Base-by-base conservation (phyloP, 2,888 invertebrate species). In the Ferdinandea cuprea region DNA sequence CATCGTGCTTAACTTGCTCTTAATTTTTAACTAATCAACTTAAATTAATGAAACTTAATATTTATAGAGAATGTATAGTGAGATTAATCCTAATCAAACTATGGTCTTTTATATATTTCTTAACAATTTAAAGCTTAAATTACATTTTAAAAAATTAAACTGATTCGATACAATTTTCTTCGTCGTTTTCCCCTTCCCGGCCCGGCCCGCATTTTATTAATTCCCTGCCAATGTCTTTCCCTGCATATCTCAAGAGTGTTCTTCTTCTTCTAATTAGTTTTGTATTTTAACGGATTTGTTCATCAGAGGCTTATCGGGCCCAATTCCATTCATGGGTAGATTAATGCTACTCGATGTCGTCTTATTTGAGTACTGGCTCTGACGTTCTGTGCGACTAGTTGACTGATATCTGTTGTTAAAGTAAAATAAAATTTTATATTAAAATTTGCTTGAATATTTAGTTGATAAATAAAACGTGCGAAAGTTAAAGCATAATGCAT, bases 361-460 rank as follows among this genome's bases (percentile, higher is more conserved):
- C 86, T 90, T 90, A 7, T 88, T 90, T 74, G 90, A 90, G 85
- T 89, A 90, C 81, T 90, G 91, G 74, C 90, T 90, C 85, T 90
- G 90, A 37, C 90, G 89, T 85, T 90, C 90, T 54, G 88, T 86
- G 85, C 87, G 87, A 85, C 88, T 87, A 54, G 79, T 77, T 73
- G 90, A 89, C 48, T 87, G 86, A 85, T 88, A 90, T 87, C 90
- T 90, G 66, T 40, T 65, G 35, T 48, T 48, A 69, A 52, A 68
- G 37, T 7, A 50, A 28, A 74, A 72, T 52, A 28, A 35, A 44
- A 71, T 19, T 28, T 17, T 2, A 19, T 42, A 30, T 42, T 6
- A 8, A 1, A 28, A 30, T 19, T 19, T n/a, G 8, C 0, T 8
- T 1, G 11, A 3, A 21, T 17, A 11, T 0, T 25, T 3, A 25